phyloP scores from a whole-genome alignment of 64 coral and sea anemone species.

The Montipora efflorescens region DNA sequence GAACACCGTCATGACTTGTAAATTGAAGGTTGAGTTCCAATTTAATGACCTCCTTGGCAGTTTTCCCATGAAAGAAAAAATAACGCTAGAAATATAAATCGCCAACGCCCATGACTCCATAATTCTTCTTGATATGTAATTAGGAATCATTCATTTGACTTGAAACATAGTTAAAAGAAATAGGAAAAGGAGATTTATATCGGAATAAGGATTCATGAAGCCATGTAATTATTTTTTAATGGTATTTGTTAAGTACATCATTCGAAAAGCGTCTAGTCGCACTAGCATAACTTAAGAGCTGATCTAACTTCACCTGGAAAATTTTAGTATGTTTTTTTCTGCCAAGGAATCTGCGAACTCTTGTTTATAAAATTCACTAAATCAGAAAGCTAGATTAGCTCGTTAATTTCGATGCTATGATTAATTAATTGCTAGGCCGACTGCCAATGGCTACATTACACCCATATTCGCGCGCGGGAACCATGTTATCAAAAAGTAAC shows the following conservation, averaged over 20 bases:
- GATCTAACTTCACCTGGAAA: neutral
- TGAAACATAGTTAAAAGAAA: neutral
- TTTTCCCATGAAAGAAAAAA: neutral
- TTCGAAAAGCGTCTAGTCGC: neutral
- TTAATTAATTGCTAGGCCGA: slow-evolving; percentile 50
- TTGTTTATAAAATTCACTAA: slow-evolving; percentile 49
- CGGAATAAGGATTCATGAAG: neutral
- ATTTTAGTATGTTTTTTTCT: neutral
- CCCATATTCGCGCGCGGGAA: slow-evolving; percentile 28
- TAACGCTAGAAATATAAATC: neutral
- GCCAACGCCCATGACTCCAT: neutral
- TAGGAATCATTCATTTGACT: neutral
- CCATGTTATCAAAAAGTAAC: slow-evolving; percentile 16
- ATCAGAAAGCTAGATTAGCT: slow-evolving; percentile 59
- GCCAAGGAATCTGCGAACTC: neutral
- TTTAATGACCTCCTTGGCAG: neutral
- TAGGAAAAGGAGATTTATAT: too few relatives aligned
- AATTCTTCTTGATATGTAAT: neutral
- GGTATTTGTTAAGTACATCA: neutral
- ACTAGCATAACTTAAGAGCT: neutral
- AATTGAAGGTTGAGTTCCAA: neutral
- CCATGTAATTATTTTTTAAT: neutral
- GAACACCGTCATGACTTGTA: neutral
- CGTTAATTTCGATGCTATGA: slow-evolving; percentile 57
- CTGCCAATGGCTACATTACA: slow-evolving; percentile 38